phyloP scores from a whole-genome alignment of 2,888 invertebrate species.

The Cerastis rubricosa region DNA sequence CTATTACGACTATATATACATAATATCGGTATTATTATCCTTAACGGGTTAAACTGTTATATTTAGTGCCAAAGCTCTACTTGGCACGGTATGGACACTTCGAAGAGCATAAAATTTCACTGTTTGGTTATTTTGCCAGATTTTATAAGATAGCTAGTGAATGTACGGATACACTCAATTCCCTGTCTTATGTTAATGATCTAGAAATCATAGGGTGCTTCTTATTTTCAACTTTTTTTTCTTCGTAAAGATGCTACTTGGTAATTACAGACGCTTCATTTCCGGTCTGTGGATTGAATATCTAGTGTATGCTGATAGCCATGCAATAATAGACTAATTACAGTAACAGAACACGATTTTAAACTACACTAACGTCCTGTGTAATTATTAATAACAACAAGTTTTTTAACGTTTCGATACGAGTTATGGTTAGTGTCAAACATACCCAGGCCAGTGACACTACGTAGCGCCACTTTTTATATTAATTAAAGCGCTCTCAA shows the following conservation, averaged over 20 bases:
- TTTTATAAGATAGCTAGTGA: conserved; percentile 15
- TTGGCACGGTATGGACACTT: conserved; percentile 49
- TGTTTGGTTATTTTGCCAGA: conserved; percentile 18
- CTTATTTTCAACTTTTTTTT: neutral
- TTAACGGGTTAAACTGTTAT: conserved; percentile 59
- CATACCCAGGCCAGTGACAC: conserved; percentile 85
- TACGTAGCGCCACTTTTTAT: conserved; percentile 82
- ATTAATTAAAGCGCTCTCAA: conserved; percentile 88
- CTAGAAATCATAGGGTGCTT: conserved; percentile 4
- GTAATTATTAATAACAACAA: conserved; percentile 22
- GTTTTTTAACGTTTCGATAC: conserved; percentile 33
- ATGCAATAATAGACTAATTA: conserved; percentile 29
- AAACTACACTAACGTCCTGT: conserved; percentile 41
- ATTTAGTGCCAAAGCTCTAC: conserved; percentile 57
- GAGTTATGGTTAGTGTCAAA: conserved; percentile 63
- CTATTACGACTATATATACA: conserved; percentile 36
- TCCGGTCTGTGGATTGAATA: conserved; percentile 19
- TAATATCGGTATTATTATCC: conserved; percentile 58
- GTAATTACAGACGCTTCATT: conserved; percentile 13
- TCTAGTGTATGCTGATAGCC: neutral
- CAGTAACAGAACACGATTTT: conserved; percentile 21
- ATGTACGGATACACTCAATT: neutral
- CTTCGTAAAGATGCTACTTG: neutral
- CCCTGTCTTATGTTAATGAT: neutral
- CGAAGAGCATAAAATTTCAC: conserved; percentile 40